phyloP scores from a whole-genome alignment of 2,888 invertebrate genomes.

The Watsonalla binaria region DNA sequence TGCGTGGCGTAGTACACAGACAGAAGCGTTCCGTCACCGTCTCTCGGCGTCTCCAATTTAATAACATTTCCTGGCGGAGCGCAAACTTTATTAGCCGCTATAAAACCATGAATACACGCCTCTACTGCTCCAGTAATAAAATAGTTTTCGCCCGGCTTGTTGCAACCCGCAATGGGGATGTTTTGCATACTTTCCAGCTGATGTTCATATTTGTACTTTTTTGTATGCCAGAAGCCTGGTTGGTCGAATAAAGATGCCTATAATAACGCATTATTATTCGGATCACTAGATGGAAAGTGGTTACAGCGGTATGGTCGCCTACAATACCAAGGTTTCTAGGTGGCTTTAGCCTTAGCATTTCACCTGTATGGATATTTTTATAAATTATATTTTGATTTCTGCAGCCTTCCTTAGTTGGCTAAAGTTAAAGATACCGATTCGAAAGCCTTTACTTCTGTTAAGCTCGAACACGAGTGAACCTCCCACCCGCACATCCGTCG shows the following conservation, averaged over 20 bases:
- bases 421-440: too few relatives aligned
- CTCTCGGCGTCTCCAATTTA: conserved; percentile 37
- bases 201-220: neutral
- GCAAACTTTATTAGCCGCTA: conserved; percentile 48
- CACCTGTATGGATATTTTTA: too few relatives aligned
- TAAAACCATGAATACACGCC: conserved; percentile 29
- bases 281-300: too few relatives aligned
- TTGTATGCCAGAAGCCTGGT: neutral
- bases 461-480: neutral
- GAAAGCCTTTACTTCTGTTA: too few relatives aligned
- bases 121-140: conserved; percentile 5
- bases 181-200: neutral
- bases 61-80: conserved; percentile 41
- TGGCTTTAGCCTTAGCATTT: too few relatives aligned
- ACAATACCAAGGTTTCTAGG: too few relatives aligned
- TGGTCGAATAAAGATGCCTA: too few relatives aligned
- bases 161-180: neutral
- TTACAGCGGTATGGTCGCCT: too few relatives aligned
- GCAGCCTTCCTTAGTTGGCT: too few relatives aligned
- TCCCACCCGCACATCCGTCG: conserved; percentile 24
- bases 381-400: too few relatives aligned
- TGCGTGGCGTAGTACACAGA: conserved; percentile 14
- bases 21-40: conserved; percentile 45
- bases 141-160: conserved; percentile 7
- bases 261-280: too few relatives aligned